Evolutionary conservation across 2,113 vertebrate species (phyloP), one percentile per base, ranked within the genome.

Genomic region (Tetraodon nigroviridis): DNA sequence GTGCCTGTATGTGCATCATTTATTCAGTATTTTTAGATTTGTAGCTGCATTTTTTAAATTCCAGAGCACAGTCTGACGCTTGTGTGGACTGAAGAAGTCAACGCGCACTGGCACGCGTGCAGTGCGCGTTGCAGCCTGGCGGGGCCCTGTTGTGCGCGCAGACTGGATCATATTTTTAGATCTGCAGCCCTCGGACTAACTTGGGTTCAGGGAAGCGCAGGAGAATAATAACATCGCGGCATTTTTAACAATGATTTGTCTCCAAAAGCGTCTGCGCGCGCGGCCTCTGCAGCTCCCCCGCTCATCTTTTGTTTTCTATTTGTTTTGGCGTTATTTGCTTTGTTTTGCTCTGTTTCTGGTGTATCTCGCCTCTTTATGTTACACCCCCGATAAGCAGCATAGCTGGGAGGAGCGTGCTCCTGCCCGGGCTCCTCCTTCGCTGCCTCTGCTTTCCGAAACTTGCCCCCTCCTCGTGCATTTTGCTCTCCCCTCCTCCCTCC

Each of bases 321-420:
- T n/a, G n/a, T n/a, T n/a, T n/a, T n/a, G n/a, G n/a, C n/a, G n/a
- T n/a, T n/a, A n/a, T n/a, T n/a, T n/a, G n/a, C n/a, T n/a, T n/a
- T n/a, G n/a, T n/a, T n/a, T n/a, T n/a, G n/a, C n/a, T n/a, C 5
- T 24, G 2, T 24, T 27, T 27, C 7, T 3, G 24, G 24, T 27
- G 24, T 2, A 27, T 27, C 24, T 27, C 24, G 24, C 24, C 24
- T 27, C 24, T 27, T 27, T 27, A 24, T 41, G 32, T 50, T 18
- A 12, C 16, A 11, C 48, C 14, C 57, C 66, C 69, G 76, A 80
- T 73, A 67, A 83, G 61, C 77, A 72, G 61, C 78, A 72, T 58
- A 75, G 69, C 55, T 67, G 78, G 81, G 84, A 75, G 87, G 84
- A 85, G 85, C 74, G 75, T 74, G 54, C 61, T 20, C 45, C 63